These are phyloP conservation scores for Cololabis saira DNA, from an alignment of 2,113 vertebrate genomes.

Conservation along the genomic window DNA sequence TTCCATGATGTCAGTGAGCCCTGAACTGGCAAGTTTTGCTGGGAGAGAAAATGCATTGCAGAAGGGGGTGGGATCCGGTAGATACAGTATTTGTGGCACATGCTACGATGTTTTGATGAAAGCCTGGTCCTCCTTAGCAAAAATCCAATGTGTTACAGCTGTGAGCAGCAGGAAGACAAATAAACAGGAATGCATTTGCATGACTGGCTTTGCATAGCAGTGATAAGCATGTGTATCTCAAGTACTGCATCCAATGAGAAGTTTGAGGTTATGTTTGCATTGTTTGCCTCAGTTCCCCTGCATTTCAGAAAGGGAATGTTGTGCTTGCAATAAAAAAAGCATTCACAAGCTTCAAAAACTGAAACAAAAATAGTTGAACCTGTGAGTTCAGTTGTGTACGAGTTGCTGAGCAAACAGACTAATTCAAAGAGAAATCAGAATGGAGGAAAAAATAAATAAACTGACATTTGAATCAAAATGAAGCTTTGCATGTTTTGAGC, in stretches of 20 bases:
- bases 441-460: too few species aligned
- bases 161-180: constrained; percentile 12
- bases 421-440: too few species aligned
- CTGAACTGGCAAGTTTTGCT: constrained; percentile 46
- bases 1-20: constrained; percentile 63
- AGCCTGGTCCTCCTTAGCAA: constrained; percentile 12
- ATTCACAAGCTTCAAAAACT: too few species aligned
- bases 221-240: constrained; percentile 8
- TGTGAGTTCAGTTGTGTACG: too few species aligned
- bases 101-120: constrained; percentile 37
- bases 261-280: not conserved
- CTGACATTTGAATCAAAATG: too few species aligned
- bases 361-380: too few species aligned
- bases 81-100: constrained; percentile 43
- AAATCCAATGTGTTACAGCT: constrained; percentile 33
- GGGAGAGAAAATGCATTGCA: constrained; percentile 20
- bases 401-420: too few species aligned
- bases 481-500: too few species aligned
- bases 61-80: constrained; percentile 3
- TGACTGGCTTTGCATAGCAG: not conserved
- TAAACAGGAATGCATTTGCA: constrained; percentile 44
- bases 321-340: not conserved
- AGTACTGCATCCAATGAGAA: too few species aligned
- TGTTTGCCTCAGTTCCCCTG: not conserved
- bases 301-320: not conserved